These are phyloP conservation scores for Porites australiensis DNA, from an alignment of 64 coral and sea anemone species.

Conservation along the genomic window DNA sequence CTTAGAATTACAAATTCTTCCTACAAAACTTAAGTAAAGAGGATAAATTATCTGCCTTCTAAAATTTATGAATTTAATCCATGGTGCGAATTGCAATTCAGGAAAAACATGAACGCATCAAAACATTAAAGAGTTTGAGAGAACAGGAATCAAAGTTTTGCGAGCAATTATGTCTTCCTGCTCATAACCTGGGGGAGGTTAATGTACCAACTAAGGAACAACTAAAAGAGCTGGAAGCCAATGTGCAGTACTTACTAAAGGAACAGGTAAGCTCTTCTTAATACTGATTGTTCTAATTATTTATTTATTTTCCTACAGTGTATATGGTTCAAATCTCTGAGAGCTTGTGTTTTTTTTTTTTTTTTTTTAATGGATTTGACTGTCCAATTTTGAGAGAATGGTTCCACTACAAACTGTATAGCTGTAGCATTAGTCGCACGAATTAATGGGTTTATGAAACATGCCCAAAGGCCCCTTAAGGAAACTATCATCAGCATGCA, in stretches of 20 bases:
- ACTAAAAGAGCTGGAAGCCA: constrained; percentile 84
- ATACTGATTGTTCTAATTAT: too few relatives aligned
- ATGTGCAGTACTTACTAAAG: constrained; percentile 73
- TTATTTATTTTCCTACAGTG: too few relatives aligned
- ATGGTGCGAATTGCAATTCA: background rate
- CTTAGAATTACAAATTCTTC: background rate
- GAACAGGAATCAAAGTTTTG: constrained; percentile 73
- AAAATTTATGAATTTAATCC: background rate
- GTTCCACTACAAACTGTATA: too few relatives aligned
- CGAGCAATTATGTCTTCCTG: constrained; percentile 64
- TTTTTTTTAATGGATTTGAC: too few relatives aligned
- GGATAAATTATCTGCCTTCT: background rate
- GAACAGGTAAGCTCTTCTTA: constrained; percentile 68
- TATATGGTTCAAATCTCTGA: too few relatives aligned
- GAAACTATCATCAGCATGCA: too few relatives aligned
- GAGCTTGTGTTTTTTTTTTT: too few relatives aligned
- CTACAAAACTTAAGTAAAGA: background rate
- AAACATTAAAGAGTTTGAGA: constrained; percentile 66
- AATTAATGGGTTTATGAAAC: too few relatives aligned
- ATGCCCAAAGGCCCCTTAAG: too few relatives aligned
- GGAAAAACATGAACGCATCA: constrained; percentile 92
- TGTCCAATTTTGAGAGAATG: too few relatives aligned
- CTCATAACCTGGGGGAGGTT: constrained; percentile 75
- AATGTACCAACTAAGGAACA: constrained; percentile 89
- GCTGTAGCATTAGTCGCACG: too few relatives aligned